phyloP scores from a whole-genome alignment of 2,113 vertebrate genomes.

The Tringa solitaria region DNA sequence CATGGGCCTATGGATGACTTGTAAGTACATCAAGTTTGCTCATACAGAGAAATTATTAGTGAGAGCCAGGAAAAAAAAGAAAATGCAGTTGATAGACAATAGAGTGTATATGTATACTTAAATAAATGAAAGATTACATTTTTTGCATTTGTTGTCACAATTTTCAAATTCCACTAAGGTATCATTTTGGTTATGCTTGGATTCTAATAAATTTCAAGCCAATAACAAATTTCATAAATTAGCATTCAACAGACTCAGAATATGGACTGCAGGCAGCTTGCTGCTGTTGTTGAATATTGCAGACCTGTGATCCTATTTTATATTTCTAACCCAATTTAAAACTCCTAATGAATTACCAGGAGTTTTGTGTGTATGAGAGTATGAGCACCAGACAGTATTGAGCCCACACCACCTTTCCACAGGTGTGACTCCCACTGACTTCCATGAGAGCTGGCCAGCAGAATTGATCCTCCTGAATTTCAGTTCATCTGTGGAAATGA shows the following conservation, averaged over 20 bases:
- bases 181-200: background rate
- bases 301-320: background rate
- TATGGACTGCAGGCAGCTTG: background rate
- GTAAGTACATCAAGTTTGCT: background rate
- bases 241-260: background rate
- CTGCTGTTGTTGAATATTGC: background rate
- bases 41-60: background rate
- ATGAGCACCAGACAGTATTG: rapidly evolving
- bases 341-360: background rate
- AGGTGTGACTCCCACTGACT: background rate
- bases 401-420: background rate
- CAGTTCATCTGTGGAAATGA: background rate
- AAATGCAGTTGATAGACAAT: background rate
- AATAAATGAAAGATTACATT: background rate
- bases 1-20: background rate
- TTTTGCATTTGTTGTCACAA: background rate
- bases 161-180: background rate
- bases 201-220: background rate
- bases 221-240: background rate
- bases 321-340: background rate
- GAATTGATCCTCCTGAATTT: background rate
- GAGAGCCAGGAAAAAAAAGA: background rate
- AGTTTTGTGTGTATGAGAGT: background rate
- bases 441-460: background rate
- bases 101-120: background rate